Evolutionary conservation across 2,113 vertebrate species (phyloP).

Genomic region (Nanorana parkeri): DNA sequence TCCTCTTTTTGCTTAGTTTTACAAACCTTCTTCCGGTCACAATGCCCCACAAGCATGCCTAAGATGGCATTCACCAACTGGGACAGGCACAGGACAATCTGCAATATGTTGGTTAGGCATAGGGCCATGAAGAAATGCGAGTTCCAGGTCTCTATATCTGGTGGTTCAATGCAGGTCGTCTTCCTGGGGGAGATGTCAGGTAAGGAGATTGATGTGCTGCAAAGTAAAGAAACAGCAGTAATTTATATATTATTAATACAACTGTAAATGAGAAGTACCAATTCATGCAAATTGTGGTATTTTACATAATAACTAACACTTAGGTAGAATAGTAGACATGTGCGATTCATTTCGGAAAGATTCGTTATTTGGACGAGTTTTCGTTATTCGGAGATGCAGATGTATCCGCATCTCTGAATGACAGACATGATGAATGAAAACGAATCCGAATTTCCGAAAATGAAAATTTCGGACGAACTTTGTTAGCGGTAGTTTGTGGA

Average conservation of each 20-base stretch:
- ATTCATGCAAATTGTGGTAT: too few species aligned
- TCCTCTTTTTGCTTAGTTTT: neutral
- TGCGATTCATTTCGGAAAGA: too few species aligned
- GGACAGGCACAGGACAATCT: constrained; percentile 69
- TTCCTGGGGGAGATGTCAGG: constrained; percentile 62
- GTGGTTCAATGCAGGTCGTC: constrained; percentile 72
- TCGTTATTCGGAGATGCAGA: too few species aligned
- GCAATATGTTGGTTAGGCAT: constrained; percentile 63
- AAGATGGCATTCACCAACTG: constrained; percentile 72
- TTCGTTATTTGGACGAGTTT: too few species aligned
- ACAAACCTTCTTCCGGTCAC: constrained; percentile 65
- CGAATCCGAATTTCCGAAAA: too few species aligned
- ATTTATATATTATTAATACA: neutral
- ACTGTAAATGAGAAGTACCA: neutral
- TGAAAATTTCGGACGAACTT: too few species aligned
- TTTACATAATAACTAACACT: too few species aligned
- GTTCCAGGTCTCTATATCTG: constrained; percentile 68
- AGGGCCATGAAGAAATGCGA: constrained; percentile 68
- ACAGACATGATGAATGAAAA: too few species aligned
- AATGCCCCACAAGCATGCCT: constrained; percentile 71
- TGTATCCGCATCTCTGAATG: too few species aligned
- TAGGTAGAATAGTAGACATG: too few species aligned
- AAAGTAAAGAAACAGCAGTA: constrained; percentile 18
- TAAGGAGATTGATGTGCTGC: constrained; percentile 65
- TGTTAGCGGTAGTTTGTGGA: too few species aligned